Percentiles rank a stretch among this genome's conserved stretches.
These are phyloP conservation scores for Enhydra lutris DNA, from an alignment of 2,113 vertebrate species.

Conservation along the genomic window DNA sequence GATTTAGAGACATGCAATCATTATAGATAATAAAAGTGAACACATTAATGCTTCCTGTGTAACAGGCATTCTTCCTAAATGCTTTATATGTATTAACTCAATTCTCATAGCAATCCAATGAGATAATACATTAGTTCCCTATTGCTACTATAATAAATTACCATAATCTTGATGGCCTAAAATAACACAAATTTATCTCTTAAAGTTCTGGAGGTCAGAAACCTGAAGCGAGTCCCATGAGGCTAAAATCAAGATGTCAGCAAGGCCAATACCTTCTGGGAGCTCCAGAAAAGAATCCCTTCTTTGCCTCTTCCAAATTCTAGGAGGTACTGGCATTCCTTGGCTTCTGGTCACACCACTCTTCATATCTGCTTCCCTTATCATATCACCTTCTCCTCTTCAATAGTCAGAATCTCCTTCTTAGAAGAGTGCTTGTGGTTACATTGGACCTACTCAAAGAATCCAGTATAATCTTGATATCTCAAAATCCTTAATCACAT, in stretches of 20 bases:
- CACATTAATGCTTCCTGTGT: neutral
- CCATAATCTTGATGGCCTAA: neutral
- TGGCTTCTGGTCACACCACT: neutral
- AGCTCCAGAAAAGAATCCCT: neutral
- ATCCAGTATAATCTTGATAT: neutral
- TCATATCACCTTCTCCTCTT: neutral
- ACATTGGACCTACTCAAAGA: neutral
- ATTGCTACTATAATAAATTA: neutral
- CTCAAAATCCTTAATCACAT: neutral
- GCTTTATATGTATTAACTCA: neutral
- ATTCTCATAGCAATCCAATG: neutral
- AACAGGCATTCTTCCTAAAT: neutral
- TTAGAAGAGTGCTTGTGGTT: neutral
- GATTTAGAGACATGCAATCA: neutral
- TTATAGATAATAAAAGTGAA: neutral
- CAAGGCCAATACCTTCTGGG: neutral
- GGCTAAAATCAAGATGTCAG: neutral
- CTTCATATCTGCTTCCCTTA: neutral
- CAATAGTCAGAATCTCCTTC: neutral
- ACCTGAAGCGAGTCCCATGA: neutral
- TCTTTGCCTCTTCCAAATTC: neutral
- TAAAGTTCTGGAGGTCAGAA: neutral
- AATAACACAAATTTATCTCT: neutral
- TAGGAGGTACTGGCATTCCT: neutral
- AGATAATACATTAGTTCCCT: neutral